A percentile compares a stretch with the other conserved stretches of the same genome.
Conservation (phyloP, 2,888 invertebrate genomes). For the Parapristionchus giblindavisi region DNA sequence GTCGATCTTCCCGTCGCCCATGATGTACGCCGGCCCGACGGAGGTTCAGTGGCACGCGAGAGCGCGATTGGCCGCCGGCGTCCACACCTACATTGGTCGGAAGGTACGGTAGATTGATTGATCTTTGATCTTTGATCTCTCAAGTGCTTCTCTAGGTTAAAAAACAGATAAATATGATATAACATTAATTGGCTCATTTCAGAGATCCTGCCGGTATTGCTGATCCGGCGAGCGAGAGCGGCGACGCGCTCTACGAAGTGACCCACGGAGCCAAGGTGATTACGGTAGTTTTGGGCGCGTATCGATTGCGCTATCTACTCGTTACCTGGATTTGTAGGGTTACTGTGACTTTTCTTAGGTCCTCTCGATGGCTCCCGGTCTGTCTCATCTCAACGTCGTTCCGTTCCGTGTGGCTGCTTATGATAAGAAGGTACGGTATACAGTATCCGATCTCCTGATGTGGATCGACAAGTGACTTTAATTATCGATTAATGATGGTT, state of each 20-base stretch:
- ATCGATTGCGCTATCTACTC: too few relatives aligned
- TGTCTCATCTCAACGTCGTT: constrained; percentile 90
- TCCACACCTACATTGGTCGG: constrained; percentile 98
- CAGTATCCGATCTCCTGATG: too few relatives aligned
- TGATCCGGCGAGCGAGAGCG: constrained; percentile 82
- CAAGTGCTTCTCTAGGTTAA: too few relatives aligned
- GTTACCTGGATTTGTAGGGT: constrained; percentile 6
- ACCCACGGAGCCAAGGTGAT: constrained; percentile 86
- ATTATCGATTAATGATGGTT: too few relatives aligned
- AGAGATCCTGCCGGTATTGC: constrained; percentile 97
- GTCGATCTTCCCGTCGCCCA: constrained; percentile 99
- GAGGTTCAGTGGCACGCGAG: constrained; percentile 77
- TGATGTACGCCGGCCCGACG: constrained; percentile 99
- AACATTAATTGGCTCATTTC: not conserved
- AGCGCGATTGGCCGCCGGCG: constrained; percentile 92
- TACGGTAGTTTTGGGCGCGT: too few relatives aligned
- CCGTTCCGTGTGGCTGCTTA: constrained; percentile 98
- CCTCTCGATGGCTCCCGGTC: constrained; percentile 90
- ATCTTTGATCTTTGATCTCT: too few relatives aligned
- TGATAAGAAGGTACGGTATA: constrained; percentile 79
- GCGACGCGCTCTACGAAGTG: constrained; percentile 88
- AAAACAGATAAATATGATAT: too few relatives aligned
- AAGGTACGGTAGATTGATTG: constrained; percentile 24
- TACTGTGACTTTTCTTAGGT: constrained; percentile 74
- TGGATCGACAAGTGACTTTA: too few relatives aligned